Evolutionary conservation across 2,888 invertebrate genomes (phyloP).

Genomic region (Sussaba pulchella): DNA sequence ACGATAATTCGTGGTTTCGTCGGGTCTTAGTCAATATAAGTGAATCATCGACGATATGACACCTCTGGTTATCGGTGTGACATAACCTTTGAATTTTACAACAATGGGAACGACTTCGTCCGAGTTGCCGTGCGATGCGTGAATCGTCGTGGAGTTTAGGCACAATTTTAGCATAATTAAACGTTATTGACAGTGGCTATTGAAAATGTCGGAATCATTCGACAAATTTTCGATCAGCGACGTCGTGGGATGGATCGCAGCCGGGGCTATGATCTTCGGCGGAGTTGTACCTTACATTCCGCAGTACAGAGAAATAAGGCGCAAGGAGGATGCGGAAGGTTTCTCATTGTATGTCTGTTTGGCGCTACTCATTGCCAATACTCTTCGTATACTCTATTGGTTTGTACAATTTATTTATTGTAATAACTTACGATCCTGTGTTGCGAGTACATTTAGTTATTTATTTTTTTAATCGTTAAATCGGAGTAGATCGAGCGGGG

Average conservation of each 20-base stretch:
- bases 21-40: not conserved
- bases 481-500: not conserved
- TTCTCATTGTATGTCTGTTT: slow-evolving; percentile 99
- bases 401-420: slow-evolving; percentile 85
- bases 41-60: slow-evolving; percentile 52
- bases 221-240: slow-evolving; percentile 90
- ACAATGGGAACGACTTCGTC: not conserved
- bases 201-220: slow-evolving; percentile 72
- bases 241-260: slow-evolving; percentile 92
- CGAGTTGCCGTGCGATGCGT: not conserved
- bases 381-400: slow-evolving; percentile 99
- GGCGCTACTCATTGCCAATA: slow-evolving; percentile 97
- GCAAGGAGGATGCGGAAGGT: slow-evolving; percentile 96
- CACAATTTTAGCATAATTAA: slow-evolving; percentile 1
- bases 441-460: not conserved
- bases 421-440: not conserved
- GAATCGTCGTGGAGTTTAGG: not conserved
- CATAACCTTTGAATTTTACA: slow-evolving; percentile 47
- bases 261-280: slow-evolving; percentile 96
- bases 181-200: slow-evolving; percentile 5
- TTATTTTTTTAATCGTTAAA: no score
- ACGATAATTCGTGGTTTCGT: slow-evolving; percentile 5
- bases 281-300: slow-evolving; percentile 98
- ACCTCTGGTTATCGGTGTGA: slow-evolving; percentile 27
- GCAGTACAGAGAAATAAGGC: slow-evolving; percentile 96